Conservation (phyloP, 1,140 invertebrate species). For the Metaphire vulgaris region DNA sequence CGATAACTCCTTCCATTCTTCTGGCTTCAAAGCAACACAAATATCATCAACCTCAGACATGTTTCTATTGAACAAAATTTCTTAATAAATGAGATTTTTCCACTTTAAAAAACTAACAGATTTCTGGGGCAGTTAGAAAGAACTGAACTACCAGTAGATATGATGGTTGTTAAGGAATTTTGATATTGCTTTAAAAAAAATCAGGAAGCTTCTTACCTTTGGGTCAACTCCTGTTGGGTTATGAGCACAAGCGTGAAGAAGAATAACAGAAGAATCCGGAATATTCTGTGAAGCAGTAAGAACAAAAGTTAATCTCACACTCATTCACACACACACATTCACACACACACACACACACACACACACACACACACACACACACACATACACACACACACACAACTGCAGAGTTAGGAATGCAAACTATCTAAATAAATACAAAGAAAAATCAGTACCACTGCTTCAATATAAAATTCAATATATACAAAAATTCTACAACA, state of each 20-base stretch:
- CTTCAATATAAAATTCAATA: no score
- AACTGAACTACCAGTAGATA: neutral
- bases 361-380: no score
- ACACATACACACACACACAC: no score
- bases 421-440: no score
- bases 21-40: slow-evolving; percentile 55
- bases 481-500: no score
- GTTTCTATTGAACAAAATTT: neutral
- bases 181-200: neutral
- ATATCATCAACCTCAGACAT: neutral
- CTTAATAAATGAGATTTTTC: neutral
- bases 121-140: no score
- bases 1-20: slow-evolving; percentile 82
- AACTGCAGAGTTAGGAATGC: no score
- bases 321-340: no score
- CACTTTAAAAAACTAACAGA: neutral
- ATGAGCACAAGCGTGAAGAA: slow-evolving; percentile 97
- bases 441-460: no score
- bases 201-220: slow-evolving; percentile 41
- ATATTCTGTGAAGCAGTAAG: slow-evolving; percentile 86
- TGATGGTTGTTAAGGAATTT: no score
- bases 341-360: no score
- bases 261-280: slow-evolving; percentile 82
- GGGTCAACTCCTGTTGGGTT: slow-evolving; percentile 92
- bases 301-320: slow-evolving; percentile 3